Evolutionary conservation across 1,140 invertebrate genomes (phyloP).

Genomic region (Nasonia vitripennis): DNA sequence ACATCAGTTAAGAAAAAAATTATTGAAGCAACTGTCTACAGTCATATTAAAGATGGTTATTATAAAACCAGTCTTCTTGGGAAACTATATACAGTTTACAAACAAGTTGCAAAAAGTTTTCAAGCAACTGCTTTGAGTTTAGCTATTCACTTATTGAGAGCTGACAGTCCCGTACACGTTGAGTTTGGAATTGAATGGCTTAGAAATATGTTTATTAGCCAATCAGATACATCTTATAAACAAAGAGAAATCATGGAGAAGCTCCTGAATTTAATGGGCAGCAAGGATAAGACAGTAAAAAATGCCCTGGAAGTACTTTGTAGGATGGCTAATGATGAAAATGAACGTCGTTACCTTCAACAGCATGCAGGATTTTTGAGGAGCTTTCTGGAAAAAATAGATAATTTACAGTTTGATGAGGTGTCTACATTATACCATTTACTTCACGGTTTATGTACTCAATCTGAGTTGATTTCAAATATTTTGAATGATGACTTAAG

Average conservation of each 20-base stretch:
- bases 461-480: slow-evolving; percentile 68
- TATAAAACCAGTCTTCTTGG: slow-evolving; percentile 63
- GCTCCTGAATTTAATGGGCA: slow-evolving; percentile 67
- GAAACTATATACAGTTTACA: slow-evolving; percentile 61
- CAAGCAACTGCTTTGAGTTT: slow-evolving; percentile 63
- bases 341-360: slow-evolving; percentile 65
- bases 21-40: slow-evolving; percentile 61
- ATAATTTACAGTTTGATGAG: slow-evolving; percentile 77
- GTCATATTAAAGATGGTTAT: slow-evolving; percentile 67
- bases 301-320: slow-evolving; percentile 65
- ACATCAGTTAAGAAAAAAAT: slow-evolving; percentile 62
- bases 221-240: slow-evolving; percentile 61
- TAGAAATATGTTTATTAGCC: slow-evolving; percentile 64
- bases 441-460: slow-evolving; percentile 74
- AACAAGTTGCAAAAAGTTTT: slow-evolving; percentile 64
- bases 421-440: slow-evolving; percentile 76
- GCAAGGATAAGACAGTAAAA: slow-evolving; percentile 67
- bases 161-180: slow-evolving; percentile 60
- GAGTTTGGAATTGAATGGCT: slow-evolving; percentile 71
- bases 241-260: slow-evolving; percentile 69
- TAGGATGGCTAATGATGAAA: slow-evolving; percentile 63
- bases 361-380: slow-evolving; percentile 70
- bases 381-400: slow-evolving; percentile 77
- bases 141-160: slow-evolving; percentile 65
- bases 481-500: slow-evolving; percentile 78